Evolutionary conservation across 2,888 invertebrate genomes (phyloP), one percentile per base, ranked within the genome.

Genomic region (Ennomos quercinarius): DNA sequence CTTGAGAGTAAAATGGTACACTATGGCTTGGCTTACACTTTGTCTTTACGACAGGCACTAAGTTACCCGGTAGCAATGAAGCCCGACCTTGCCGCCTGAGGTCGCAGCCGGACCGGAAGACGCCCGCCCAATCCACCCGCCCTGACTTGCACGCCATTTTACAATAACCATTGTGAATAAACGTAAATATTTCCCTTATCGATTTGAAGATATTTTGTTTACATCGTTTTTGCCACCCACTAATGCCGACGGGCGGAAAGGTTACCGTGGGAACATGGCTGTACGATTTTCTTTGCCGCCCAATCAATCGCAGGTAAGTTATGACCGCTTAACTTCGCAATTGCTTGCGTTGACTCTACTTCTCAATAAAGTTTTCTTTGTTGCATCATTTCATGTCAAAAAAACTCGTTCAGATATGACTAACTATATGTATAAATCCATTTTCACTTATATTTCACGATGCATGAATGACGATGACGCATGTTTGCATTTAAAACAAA

Each of bases 111-210:
- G 61, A 65, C 77, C 68, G 74, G 73, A 73, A 82, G 72, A 73
- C 43, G 37, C 51, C 39, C 46, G 46, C 70, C 59, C 37, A 41
- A 39, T 44, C 34, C 41, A 34, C 59, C 68, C 73, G 70, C 65
- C 74, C 76, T 74, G 47, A 71, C 73, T 68, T 71, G 76, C 86
- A 86, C 84, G 86, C 87, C 72, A 85, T 84, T 80, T 78, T 77
- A 86, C 82, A 81, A 80, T 81, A 81, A 73, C 74, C 59, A 34
- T 36, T 58, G 43, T 60, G 69, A 76, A 76, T 76, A 74, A 74
- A 78, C 74, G 54, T 59, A 73, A 72, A 72, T 72, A 75, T 75
- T 74, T 76, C 68, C 74, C 63, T 65, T 71, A 80, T 77, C 76
- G 78, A 78, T 82, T 76, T 68, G 74, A 76, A 75, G 64, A 72